These are phyloP conservation scores for Bombus fervidus DNA, from an alignment of 1,140 invertebrate species.

Conservation along the genomic window DNA sequence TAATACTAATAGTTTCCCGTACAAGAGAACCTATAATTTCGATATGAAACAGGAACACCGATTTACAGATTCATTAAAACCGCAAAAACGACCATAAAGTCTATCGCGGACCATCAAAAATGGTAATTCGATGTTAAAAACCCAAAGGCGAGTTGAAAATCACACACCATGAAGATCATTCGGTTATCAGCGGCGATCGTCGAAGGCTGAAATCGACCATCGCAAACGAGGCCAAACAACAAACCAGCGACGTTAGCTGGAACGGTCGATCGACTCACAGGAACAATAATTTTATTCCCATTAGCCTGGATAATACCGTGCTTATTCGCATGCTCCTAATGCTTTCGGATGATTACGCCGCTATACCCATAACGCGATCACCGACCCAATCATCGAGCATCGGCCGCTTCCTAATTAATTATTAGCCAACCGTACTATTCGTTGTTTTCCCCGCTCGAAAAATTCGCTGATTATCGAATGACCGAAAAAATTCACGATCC, in stretches of 20 bases:
- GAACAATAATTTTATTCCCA: conserved; percentile 71
- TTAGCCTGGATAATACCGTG: conserved; percentile 67
- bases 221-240: neutral
- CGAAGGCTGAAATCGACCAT: too few species aligned
- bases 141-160: neutral
- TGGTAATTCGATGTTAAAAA: neutral
- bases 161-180: neutral
- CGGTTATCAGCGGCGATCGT: neutral
- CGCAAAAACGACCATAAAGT: neutral
- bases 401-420: conserved; percentile 63
- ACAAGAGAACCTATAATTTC: neutral
- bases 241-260: neutral
- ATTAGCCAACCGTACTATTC: conserved; percentile 16
- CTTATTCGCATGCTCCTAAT: conserved; percentile 67
- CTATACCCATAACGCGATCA: conserved; percentile 36
- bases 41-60: neutral
- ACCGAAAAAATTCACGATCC: neutral
- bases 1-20: neutral
- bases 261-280: conserved; percentile 9
- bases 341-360: conserved; percentile 48
- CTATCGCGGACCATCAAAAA: neutral
- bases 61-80: neutral
- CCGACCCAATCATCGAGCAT: conserved; percentile 42
- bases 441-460: conserved; percentile 21
- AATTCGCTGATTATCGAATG: neutral